Conservation (phyloP, 2,888 invertebrate genomes). For the Kryphioiulus occultus region DNA sequence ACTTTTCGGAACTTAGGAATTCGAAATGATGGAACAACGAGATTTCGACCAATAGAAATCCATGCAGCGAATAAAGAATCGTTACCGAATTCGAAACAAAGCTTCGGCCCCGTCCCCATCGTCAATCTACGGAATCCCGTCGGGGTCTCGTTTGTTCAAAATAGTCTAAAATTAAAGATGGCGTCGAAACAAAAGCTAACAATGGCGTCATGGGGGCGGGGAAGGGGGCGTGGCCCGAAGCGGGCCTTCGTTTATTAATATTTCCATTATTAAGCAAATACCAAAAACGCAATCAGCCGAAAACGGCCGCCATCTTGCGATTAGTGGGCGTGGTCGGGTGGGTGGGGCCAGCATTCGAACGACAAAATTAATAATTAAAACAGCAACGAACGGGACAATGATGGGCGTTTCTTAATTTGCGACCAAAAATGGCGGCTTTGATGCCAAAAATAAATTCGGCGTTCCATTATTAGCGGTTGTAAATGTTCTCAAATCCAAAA, state of each 20-base stretch:
- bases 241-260: neutral
- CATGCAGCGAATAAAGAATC: no score
- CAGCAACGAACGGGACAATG: neutral
- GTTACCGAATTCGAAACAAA: no score
- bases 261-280: neutral
- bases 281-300: neutral
- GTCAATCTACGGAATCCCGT: neutral
- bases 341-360: neutral
- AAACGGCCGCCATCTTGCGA: slow-evolving; percentile 1
- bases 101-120: neutral
- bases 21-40: no score
- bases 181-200: neutral
- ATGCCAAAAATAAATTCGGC: no score
- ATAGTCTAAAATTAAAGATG: neutral
- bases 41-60: no score
- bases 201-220: neutral
- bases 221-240: slow-evolving; percentile 9
- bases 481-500: neutral
- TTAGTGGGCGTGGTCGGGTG: neutral
- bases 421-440: neutral
- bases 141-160: neutral
- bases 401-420: neutral
- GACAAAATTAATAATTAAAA: neutral
- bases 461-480: neutral
- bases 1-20: no score